phyloP scores from a whole-genome alignment of 2,888 invertebrate species.

The Coleophora deauratella region DNA sequence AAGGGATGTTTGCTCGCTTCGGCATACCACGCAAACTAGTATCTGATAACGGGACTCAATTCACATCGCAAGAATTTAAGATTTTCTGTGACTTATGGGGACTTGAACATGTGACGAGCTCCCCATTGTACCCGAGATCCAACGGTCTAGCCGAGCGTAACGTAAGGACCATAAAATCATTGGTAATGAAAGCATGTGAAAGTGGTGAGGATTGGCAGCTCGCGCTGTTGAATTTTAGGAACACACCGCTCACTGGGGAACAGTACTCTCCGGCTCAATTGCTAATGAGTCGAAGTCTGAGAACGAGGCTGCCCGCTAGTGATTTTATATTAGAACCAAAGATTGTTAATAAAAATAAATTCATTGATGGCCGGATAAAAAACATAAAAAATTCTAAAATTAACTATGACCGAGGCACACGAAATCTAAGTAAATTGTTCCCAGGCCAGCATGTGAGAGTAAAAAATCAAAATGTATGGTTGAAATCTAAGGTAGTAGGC shows the following conservation, averaged over 20 bases:
- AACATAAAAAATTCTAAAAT: too few species aligned
- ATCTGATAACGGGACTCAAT: conserved; percentile 3
- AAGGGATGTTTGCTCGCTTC: conserved; percentile 3
- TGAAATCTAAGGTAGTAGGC: not conserved
- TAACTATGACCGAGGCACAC: not conserved
- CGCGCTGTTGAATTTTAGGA: conserved; percentile 6
- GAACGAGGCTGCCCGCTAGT: not conserved
- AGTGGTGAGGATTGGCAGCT: conserved; percentile 1
- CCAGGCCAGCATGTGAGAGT: not conserved
- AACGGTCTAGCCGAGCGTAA: conserved; percentile 9
- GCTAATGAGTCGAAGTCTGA: conserved; percentile 6
- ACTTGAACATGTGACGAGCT: conserved; percentile 7
- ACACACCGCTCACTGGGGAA: conserved; percentile 7
- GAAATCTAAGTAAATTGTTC: not conserved
- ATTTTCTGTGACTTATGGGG: conserved; percentile 1
- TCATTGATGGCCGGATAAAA: too few species aligned
- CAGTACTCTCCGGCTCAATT: conserved; percentile 8
- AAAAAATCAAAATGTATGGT: not conserved
- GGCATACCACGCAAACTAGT: conserved; percentile 8
- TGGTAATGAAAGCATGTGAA: not conserved
- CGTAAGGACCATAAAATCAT: conserved; percentile 1
- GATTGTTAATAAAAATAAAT: not conserved
- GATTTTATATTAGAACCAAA: too few species aligned
- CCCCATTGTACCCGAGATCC: conserved; percentile 4
- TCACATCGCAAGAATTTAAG: conserved; percentile 5